A percentile compares a stretch with the other conserved stretches of the same genome.
phyloP scores from a whole-genome alignment of 2,113 vertebrate genomes.

The Campylorhamphus procurvoides region DNA sequence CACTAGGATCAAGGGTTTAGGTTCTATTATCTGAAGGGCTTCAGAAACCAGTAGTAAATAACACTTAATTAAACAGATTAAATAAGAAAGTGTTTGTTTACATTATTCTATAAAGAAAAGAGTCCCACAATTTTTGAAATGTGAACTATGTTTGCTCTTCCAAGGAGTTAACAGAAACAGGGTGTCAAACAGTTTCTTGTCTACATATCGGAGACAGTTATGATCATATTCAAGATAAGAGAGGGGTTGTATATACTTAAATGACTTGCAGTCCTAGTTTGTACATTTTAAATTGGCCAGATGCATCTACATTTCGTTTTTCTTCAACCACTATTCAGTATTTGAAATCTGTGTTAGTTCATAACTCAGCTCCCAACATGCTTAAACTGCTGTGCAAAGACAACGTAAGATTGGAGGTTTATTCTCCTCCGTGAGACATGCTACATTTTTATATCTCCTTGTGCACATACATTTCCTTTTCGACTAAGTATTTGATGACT shows the following conservation, averaged over 20 bases:
- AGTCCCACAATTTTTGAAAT: not conserved
- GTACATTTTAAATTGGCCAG: not conserved
- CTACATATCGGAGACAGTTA: not conserved
- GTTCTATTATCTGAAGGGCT: constrained; percentile 27
- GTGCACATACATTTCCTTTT: not conserved
- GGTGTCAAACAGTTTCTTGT: not conserved
- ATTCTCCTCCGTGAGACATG: not conserved
- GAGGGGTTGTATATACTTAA: not conserved
- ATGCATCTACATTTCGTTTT: not conserved
- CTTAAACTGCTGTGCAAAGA: not conserved
- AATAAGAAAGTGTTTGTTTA: constrained; percentile 19
- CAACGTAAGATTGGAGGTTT: not conserved
- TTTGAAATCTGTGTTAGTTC: not conserved
- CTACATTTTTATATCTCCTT: not conserved
- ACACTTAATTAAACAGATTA: constrained; percentile 37
- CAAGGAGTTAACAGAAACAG: not conserved
- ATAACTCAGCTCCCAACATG: not conserved
- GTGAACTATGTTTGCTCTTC: not conserved
- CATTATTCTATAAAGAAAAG: not conserved
- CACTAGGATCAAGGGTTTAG: not conserved
- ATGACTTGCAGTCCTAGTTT: not conserved
- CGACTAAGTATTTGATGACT: not conserved
- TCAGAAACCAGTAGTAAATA: constrained; percentile 26
- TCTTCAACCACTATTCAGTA: not conserved
- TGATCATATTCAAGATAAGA: not conserved